Percentiles rank a stretch among this genome's conserved stretches.
These are phyloP conservation scores for Lithophane leautieri DNA, from an alignment of 2,888 invertebrate genomes.

Conservation along the genomic window DNA sequence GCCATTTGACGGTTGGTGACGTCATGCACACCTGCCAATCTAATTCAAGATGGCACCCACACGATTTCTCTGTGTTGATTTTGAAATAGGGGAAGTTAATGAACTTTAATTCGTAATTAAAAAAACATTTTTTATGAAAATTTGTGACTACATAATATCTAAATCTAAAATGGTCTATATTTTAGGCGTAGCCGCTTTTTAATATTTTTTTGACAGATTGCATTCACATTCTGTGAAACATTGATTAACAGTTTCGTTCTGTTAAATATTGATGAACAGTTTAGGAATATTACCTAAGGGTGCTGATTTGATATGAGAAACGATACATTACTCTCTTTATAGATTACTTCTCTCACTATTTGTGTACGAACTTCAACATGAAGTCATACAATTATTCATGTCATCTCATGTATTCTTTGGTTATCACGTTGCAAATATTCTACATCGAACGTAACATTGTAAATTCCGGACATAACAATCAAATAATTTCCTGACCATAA, in stretches of 20 bases:
- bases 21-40: slow-evolving; percentile 45
- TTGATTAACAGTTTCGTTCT: not conserved
- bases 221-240: not conserved
- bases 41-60: slow-evolving; percentile 22
- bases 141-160: not conserved
- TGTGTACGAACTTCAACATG: not conserved
- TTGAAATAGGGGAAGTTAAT: not conserved
- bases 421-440: not conserved
- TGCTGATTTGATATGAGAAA: not conserved
- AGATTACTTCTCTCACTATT: not conserved
- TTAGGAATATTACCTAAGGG: not conserved
- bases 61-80: not conserved
- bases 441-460: slow-evolving; percentile 10
- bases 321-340: not conserved
- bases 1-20: slow-evolving; percentile 36
- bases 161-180: not conserved
- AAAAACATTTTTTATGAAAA: not conserved
- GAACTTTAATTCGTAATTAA: not conserved
- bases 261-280: not conserved
- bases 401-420: not conserved
- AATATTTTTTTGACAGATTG: not conserved
- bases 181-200: not conserved
- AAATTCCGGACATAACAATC: slow-evolving; percentile 17
- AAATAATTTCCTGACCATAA: slow-evolving; percentile 10
- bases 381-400: not conserved